Conservation (phyloP, 2,888 invertebrate species). For the Pelosia muscerda region DNA sequence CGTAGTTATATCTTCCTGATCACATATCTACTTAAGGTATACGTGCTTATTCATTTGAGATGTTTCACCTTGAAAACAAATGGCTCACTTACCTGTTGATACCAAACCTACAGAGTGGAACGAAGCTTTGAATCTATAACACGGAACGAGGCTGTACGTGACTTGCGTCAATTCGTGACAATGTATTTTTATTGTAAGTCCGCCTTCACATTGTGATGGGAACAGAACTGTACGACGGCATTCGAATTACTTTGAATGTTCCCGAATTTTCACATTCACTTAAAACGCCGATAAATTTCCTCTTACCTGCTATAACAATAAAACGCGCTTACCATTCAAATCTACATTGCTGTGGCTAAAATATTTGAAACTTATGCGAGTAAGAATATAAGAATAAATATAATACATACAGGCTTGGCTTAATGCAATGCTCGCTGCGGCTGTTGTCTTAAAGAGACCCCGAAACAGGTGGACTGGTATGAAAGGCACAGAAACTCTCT, state of each 20-base stretch:
- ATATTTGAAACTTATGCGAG: not conserved
- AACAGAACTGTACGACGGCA: slow-evolving; percentile 58
- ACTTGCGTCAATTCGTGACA: slow-evolving; percentile 64
- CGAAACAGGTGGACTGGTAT: not conserved
- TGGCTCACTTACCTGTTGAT: slow-evolving; percentile 83
- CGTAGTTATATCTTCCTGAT: slow-evolving; percentile 48
- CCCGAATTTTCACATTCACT: slow-evolving; percentile 44
- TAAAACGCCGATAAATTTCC: slow-evolving; percentile 34
- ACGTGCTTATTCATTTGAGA: slow-evolving; percentile 68
- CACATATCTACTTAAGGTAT: slow-evolving; percentile 46
- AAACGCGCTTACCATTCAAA: slow-evolving; percentile 20
- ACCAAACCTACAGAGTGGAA: slow-evolving; percentile 59
- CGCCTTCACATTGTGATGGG: slow-evolving; percentile 49
- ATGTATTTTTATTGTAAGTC: slow-evolving; percentile 68
- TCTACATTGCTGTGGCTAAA: slow-evolving; percentile 24
- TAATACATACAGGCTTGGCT: not conserved
- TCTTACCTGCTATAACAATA: slow-evolving; percentile 31
- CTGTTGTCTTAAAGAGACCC: not conserved
- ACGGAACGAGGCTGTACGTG: slow-evolving; percentile 63
- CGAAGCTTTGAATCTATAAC: slow-evolving; percentile 63
- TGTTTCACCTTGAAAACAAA: slow-evolving; percentile 74
- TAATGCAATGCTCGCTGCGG: not conserved
- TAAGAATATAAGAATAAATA: not conserved
- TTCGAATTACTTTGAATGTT: slow-evolving; percentile 46
- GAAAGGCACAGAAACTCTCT: too few relatives aligned